Base-by-base conservation (phyloP, 1,140 invertebrate genomes). In the Pseudachorutes palmiensis region DNA sequence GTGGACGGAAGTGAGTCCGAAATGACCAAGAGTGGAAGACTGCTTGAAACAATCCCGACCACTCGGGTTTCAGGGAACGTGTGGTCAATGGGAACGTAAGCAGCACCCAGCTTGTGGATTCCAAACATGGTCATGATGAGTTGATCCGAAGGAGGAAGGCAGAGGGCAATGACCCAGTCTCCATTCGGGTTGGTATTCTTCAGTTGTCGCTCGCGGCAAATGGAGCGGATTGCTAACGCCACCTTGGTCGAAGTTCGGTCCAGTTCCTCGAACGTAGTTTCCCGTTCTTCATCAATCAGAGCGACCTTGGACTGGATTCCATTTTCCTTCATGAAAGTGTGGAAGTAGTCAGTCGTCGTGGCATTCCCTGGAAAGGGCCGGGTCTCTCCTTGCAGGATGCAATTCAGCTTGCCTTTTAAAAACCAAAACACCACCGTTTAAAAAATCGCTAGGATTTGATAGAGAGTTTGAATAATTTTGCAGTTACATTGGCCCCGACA, bases 61-160 rank as follows among this genome's bases (percentile, higher is more conserved):
- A 92, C 82, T 68, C 91, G 82, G 24, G 83, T 82, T 19, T 81
- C 81, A 0, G 90, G 89, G 74, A 91, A 90, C 57, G 82, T 84
- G 0, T 85, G 82, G 75, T 92, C 90, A 63, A 93, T 79, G 0
- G 91, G 90, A 32, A 94, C 77, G 77, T 92, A 94, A 0, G 89
- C 86, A 51, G 86, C 87, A 0, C 90, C 90, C 0, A 85, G 80
- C 81, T 93, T 94, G 82, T 88, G 85, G 51, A 89, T 85, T 16
- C 87, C 84, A 64, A 92, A 75, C 28, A 94, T 77, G 0, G 84
- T 78, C 0, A 84, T 79, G 1, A 92, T 81, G 24, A 92, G 81
- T 26, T 83, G 82, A 72, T 90, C 85, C 12, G 85, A 83, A 0
- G 90, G 88, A 64, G 84, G 83, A 81, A 92, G 84, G 74, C 85